Evolutionary conservation across 1,140 invertebrate species (phyloP).

Genomic region (Psilanteris sp.): DNA sequence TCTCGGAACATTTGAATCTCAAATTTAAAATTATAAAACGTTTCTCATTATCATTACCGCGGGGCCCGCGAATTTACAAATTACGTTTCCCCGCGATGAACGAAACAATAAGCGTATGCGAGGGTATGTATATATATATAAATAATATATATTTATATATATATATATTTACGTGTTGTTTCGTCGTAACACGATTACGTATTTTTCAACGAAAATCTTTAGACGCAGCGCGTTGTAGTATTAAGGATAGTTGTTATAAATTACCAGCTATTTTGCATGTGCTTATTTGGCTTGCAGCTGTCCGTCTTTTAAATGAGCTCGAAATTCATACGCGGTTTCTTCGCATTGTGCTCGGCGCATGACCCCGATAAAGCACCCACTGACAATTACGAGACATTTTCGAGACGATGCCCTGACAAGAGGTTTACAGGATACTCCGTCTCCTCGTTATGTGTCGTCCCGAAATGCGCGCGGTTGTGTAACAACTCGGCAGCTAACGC

Average conservation of each 20-base stretch:
- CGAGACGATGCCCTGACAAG: slow-evolving; percentile 53
- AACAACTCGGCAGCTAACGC: slow-evolving; percentile 20
- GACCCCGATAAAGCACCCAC: slow-evolving; percentile 45
- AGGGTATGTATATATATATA: too few species aligned
- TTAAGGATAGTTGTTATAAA: slow-evolving; percentile 46
- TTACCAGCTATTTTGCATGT: slow-evolving; percentile 46
- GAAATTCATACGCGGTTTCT: slow-evolving; percentile 49
- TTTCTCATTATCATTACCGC: too few species aligned
- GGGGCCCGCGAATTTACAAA: too few species aligned
- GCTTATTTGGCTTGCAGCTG: slow-evolving; percentile 20
- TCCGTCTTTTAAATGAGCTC: slow-evolving; percentile 49
- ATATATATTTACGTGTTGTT: too few species aligned
- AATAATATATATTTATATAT: too few species aligned
- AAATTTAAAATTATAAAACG: too few species aligned
- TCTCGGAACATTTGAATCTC: too few species aligned
- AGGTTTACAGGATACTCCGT: slow-evolving; percentile 40
- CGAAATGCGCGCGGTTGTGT: slow-evolving; percentile 51
- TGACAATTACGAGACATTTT: slow-evolving; percentile 49
- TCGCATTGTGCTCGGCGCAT: slow-evolving; percentile 26
- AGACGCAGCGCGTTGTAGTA: background rate
- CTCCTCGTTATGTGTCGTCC: slow-evolving; percentile 44
- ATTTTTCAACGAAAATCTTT: slow-evolving; percentile 22
- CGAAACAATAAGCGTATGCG: too few species aligned
- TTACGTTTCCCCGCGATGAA: too few species aligned
- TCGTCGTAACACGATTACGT: slow-evolving; percentile 12